Evolutionary conservation across 2,113 vertebrate genomes (phyloP).

Genomic region (Thryonomys swinderianus): DNA sequence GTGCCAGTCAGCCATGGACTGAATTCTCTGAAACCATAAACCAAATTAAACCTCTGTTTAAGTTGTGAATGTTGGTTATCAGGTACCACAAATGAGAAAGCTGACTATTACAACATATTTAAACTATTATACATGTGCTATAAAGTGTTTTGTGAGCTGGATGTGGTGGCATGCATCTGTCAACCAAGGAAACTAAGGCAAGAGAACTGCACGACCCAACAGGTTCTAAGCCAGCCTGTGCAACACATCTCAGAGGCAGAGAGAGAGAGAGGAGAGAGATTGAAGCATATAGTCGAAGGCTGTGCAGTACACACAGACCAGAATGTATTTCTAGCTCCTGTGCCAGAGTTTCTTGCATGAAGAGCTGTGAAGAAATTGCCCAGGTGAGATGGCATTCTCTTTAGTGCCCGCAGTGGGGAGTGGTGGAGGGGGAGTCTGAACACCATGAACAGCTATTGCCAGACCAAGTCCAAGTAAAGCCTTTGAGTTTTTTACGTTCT

Average conservation of each 20-base stretch:
- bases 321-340: neutral
- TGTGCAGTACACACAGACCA: neutral
- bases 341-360: neutral
- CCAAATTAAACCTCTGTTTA: neutral
- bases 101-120: neutral
- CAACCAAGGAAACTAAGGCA: neutral
- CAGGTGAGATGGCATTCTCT: neutral
- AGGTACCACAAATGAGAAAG: neutral
- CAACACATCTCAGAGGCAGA: neutral
- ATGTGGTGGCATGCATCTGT: accelerated
- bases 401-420: neutral
- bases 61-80: neutral
- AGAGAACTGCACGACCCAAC: neutral
- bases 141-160: neutral
- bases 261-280: neutral
- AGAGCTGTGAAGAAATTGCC: neutral
- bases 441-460: neutral
- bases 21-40: neutral
- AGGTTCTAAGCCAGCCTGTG: neutral
- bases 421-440: neutral
- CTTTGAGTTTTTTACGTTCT: neutral
- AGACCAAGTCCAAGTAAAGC: neutral
- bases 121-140: neutral
- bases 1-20: neutral
- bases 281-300: neutral